These are phyloP conservation scores for Paragorgia papillata DNA, from an alignment of 92 coral and sea anemone genomes.

Conservation along the genomic window DNA sequence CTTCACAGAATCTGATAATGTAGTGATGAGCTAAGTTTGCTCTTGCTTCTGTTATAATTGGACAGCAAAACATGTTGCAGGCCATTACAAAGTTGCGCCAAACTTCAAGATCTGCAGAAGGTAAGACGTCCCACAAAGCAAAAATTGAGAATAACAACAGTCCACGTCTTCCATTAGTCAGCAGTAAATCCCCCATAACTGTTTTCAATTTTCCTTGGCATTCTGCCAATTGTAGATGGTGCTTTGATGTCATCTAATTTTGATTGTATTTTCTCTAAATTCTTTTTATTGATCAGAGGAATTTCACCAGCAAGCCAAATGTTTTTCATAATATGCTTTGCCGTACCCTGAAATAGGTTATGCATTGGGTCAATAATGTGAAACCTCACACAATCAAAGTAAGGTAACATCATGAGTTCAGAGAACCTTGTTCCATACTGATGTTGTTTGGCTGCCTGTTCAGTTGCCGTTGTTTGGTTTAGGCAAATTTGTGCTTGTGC, in stretches of 20 bases:
- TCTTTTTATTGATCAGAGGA: slow-evolving; percentile 30
- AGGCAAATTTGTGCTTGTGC: too few species aligned
- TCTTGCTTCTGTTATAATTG: slow-evolving; percentile 25
- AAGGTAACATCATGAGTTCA: slow-evolving; percentile 54
- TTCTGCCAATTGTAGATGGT: slow-evolving; percentile 67
- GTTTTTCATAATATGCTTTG: slow-evolving; percentile 67
- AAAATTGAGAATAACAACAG: slow-evolving; percentile 59
- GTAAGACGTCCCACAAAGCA: slow-evolving; percentile 58
- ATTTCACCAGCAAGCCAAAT: slow-evolving; percentile 58
- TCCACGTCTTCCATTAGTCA: slow-evolving; percentile 61
- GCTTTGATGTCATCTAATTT: slow-evolving; percentile 63
- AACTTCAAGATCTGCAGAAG: slow-evolving; percentile 50
- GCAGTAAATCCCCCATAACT: slow-evolving; percentile 79
- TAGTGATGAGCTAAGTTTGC: slow-evolving; percentile 14
- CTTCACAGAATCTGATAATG: slow-evolving; percentile 18
- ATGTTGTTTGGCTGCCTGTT: slow-evolving; percentile 31
- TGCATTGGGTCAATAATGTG: slow-evolving; percentile 78
- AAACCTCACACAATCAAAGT: slow-evolving; percentile 69
- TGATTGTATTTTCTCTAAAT: slow-evolving; percentile 45
- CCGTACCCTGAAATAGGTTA: slow-evolving; percentile 68
- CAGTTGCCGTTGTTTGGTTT: too few species aligned
- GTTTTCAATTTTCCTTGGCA: slow-evolving; percentile 69
- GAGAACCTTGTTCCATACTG: slow-evolving; percentile 52
- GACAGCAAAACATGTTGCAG: slow-evolving; percentile 50
- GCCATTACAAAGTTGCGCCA: slow-evolving; percentile 73